Percentiles rank a stretch among this genome's conserved stretches.
Evolutionary conservation across 2,888 invertebrate species (phyloP).

Genomic region (Drosophila neonasuta): DNA sequence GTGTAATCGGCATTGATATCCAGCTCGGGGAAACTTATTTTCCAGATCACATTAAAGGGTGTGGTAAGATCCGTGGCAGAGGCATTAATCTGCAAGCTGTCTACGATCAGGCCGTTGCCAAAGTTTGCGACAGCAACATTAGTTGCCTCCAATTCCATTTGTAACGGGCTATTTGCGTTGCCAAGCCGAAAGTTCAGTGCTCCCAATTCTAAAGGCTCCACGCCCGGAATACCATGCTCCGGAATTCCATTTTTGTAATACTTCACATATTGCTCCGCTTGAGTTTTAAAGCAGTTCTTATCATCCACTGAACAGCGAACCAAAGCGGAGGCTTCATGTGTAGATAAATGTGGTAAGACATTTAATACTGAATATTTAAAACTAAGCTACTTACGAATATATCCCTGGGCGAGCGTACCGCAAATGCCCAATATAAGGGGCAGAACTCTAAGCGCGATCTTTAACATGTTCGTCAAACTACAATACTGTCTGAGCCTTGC

Average conservation of each 20-base stretch:
- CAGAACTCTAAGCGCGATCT: not conserved
- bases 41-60: not conserved
- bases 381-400: not conserved
- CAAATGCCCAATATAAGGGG: not conserved
- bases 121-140: not conserved
- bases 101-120: not conserved
- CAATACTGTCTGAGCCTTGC: not conserved
- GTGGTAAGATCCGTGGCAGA: not conserved
- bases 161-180: not conserved
- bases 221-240: slow-evolving; percentile 2
- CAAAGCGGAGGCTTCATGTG: slow-evolving; percentile 1
- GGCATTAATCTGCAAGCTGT: slow-evolving; percentile 6
- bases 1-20: slow-evolving; percentile 5
- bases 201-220: slow-evolving; percentile 15
- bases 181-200: not conserved
- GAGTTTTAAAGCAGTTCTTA: slow-evolving; percentile 2
- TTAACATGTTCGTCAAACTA: not conserved
- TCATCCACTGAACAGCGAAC: slow-evolving; percentile 3
- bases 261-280: slow-evolving; percentile 11
- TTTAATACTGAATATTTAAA: not conserved
- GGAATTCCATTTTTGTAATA: slow-evolving; percentile 16
- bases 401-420: not conserved
- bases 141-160: not conserved
- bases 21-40: not conserved
- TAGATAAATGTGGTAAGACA: not conserved